phyloP scores from a whole-genome alignment of 2,797 vertebrate genomes.

The Gymnoscopelus microlampas region DNA sequence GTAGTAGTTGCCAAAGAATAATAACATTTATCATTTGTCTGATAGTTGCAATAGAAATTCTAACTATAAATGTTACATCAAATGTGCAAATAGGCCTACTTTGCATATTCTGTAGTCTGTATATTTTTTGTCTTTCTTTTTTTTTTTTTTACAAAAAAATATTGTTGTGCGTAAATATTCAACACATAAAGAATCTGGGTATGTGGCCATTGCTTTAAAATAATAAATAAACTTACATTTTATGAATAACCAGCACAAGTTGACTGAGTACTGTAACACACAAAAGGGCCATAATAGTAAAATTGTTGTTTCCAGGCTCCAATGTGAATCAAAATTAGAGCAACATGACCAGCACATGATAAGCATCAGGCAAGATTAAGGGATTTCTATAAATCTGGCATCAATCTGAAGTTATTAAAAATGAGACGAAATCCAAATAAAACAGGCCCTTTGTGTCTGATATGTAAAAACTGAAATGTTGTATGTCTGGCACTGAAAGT shows the following conservation, averaged over 20 bases:
- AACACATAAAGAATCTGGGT: neutral
- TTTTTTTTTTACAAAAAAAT: neutral
- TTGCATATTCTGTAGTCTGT: neutral
- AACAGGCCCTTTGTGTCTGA: constrained; percentile 41
- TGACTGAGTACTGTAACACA: constrained; percentile 16
- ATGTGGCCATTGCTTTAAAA: neutral
- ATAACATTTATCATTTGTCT: neutral
- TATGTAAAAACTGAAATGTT: constrained; percentile 37
- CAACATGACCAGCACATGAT: constrained; percentile 68
- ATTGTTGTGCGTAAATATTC: neutral
- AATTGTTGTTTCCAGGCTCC: constrained; percentile 37
- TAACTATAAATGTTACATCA: neutral
- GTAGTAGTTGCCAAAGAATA: neutral
- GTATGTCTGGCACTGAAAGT: constrained; percentile 21
- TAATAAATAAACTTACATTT: neutral
- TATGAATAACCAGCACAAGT: neutral
- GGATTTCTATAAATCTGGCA: constrained; percentile 70
- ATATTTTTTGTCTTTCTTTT: neutral
- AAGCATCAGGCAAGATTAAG: constrained; percentile 72
- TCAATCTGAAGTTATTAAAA: constrained; percentile 53
- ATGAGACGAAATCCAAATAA: constrained; percentile 58
- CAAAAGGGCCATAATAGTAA: constrained; percentile 29
- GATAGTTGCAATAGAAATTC: neutral
- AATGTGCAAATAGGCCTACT: neutral
- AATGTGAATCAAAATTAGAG: constrained; percentile 22